Evolutionary conservation across 2,797 vertebrate genomes (phyloP).

Genomic region (Coilia nasus): DNA sequence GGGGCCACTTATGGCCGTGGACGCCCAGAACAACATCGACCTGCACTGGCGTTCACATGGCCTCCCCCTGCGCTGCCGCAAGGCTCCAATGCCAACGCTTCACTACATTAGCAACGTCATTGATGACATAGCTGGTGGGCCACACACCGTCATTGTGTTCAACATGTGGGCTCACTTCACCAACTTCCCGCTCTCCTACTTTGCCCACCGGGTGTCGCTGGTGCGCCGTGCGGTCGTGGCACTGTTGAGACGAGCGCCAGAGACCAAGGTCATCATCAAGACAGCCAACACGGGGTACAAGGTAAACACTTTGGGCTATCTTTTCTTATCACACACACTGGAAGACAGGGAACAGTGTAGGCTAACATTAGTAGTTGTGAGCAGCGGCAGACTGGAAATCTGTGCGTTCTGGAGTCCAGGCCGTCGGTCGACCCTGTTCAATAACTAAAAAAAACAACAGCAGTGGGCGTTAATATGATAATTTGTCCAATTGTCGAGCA

Average conservation of each 20-base stretch:
- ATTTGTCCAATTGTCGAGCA: too few species aligned
- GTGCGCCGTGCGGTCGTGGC: constrained; percentile 36
- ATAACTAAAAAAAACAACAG: too few species aligned
- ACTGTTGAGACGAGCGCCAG: constrained; percentile 42
- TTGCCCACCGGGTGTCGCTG: constrained; percentile 34
- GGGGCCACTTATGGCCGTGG: not conserved
- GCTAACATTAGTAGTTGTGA: not conserved
- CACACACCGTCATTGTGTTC: constrained; percentile 41
- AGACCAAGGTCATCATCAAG: constrained; percentile 49
- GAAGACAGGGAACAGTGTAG: too few species aligned
- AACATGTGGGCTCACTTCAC: constrained; percentile 51
- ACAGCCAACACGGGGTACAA: constrained; percentile 55
- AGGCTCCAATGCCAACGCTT: not conserved
- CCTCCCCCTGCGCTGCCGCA: not conserved
- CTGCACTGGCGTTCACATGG: not conserved
- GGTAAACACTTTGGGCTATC: not conserved
- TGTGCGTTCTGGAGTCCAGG: too few species aligned
- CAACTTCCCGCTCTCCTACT: constrained; percentile 37
- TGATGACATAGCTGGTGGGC: constrained; percentile 20
- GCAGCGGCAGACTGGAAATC: too few species aligned
- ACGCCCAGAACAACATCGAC: not conserved
- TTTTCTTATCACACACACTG: not conserved
- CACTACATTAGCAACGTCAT: constrained; percentile 35
- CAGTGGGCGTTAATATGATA: too few species aligned
- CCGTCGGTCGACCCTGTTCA: too few species aligned